Evolutionary conservation across 2,888 invertebrate genomes (phyloP), one percentile per base, ranked within the genome.

Genomic region (Machimus atricapillus): DNA sequence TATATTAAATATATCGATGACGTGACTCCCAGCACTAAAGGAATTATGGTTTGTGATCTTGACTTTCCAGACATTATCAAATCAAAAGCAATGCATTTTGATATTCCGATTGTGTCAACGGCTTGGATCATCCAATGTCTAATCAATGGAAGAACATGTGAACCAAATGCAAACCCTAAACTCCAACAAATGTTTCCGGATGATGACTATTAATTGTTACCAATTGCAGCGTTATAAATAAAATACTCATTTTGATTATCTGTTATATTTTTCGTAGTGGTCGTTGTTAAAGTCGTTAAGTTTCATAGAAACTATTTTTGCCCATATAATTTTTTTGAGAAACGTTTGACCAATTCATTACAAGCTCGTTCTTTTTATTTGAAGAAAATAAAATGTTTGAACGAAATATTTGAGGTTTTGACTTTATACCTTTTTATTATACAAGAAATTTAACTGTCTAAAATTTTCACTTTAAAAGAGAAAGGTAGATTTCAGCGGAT

Each of bases 91-190:
- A 93, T 93, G 86, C 93, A 94, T 85, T 94, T 94, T 90, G 93
- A 93, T 87, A 93, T 95, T n/a, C 95, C 96, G 0, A 90, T 96
- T 0, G 95, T 96, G 0, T 95, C 95, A 0, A 94, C 95, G 0
- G 94, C 94, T 1, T 96, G 96, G 96, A 93, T 96, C 0, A 93
- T 95, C 5, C 96, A 96, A 90, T 95, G 94, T 89, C 92, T 96
- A 58, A 94, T 96, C 88, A 94, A 94, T 89, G 95, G 95, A 1
- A 93, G 93, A 86, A 91, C 93, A 52, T 91, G 94, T 88, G 89
- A 92, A 0, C 93, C 94, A 8, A 93, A 93, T 89, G 91, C 58
- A 4, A 56, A 37, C 66, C 82, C 58, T 37, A 82, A 82, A 58
- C 58, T 82, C 4, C 58, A 23, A 34, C 82, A 82, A 66, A 58